Base-by-base conservation (phyloP, 2,888 invertebrate species). In the Chorisops tibialis region DNA sequence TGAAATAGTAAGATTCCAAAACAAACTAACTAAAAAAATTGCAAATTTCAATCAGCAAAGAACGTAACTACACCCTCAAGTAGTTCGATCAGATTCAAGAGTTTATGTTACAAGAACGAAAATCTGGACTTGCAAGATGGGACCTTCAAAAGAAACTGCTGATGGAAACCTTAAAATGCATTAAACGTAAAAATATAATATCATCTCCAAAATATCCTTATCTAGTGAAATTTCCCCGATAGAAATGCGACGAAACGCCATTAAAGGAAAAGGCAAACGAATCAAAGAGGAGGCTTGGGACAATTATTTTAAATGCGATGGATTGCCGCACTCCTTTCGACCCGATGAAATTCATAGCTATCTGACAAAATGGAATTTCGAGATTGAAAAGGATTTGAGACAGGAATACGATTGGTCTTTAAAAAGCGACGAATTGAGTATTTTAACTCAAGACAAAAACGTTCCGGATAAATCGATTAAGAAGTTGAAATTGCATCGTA, bases 291-390 rank as follows among this genome's bases (percentile, higher is more conserved):
- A 45, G 47, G n/a, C 7, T 18, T 58, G 58, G 58, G 47, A 47
- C 19, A 21, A 45, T 16, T 45, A 18, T n/a, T 58, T 58, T 19
- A 58, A 45, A 14, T 58, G 58, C 24, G 58, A 58, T 30, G 58
- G 58, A 5, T 12, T 58, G 9, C 58, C 58, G 11, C 35, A 58
- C 19, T 16, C 35, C 6, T 47, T 58, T 35, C 22, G 14, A 14
- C 37, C 47, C 1, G 5, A 18, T 2, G 58, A 30, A 24, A 14
- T 47, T 4, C 18, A 11, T 12, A n/a, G 16, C 3, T 58, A 30
- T 18, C 4, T 58, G 3, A 16, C 35, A 4, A 45, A 47, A n/a
- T 58, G 45, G 45, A 41, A 30, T 12, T 47, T 35, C n/a, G 47
- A 45, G 11, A 35, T 47, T 4, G 18, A 58, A 18, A 18, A 24